Evolutionary conservation across 2,888 invertebrate species (phyloP).

Genomic region (Aspidiotus rigidus): DNA sequence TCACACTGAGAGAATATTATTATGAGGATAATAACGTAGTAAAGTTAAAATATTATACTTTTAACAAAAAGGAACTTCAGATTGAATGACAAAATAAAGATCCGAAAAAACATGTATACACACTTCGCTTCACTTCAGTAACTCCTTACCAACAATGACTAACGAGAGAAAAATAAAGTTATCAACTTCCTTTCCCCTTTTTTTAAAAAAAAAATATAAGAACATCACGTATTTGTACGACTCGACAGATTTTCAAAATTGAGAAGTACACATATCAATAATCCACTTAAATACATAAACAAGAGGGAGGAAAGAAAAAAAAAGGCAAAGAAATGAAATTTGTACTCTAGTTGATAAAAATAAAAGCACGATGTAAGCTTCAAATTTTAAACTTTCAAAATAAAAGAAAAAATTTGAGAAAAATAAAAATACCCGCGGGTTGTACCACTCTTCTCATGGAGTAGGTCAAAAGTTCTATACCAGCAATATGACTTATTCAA

Average conservation of each 20-base stretch:
- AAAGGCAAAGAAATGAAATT: background rate
- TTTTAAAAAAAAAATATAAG: background rate
- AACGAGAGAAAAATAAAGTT: background rate
- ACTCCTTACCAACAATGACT: background rate
- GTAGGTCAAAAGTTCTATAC: too few relatives aligned
- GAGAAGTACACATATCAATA: background rate
- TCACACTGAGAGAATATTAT: too few relatives aligned
- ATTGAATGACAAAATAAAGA: background rate
- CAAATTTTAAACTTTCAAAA: too few relatives aligned
- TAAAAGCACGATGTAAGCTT: background rate
- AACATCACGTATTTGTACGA: background rate
- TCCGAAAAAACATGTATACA: background rate
- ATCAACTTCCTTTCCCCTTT: background rate
- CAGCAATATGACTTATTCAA: too few relatives aligned
- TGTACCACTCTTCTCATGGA: too few relatives aligned
- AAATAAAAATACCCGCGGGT: too few relatives aligned
- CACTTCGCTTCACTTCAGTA: background rate
- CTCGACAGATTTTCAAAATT: background rate
- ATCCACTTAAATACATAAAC: background rate
- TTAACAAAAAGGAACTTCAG: slow-evolving; percentile 4
- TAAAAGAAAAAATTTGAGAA: too few relatives aligned
- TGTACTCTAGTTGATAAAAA: background rate
- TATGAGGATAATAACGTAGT: too few relatives aligned
- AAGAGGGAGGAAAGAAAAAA: background rate
- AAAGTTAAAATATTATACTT: background rate